Evolutionary conservation across 2,888 invertebrate species (phyloP), one percentile per base, ranked within the genome.

Genomic region (Epiblema foenella): DNA sequence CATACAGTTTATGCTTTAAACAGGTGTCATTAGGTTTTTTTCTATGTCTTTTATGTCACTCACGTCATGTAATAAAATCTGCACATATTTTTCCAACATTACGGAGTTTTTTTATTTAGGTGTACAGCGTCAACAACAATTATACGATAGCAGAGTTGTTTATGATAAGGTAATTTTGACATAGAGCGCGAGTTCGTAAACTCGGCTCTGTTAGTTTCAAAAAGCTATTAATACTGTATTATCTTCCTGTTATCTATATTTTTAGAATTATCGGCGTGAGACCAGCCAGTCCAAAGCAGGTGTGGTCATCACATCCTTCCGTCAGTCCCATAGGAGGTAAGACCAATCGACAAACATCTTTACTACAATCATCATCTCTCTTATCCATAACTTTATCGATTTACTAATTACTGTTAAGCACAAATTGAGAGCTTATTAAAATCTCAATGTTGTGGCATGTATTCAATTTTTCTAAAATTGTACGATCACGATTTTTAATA

Each of bases 251-350:
- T 3, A 24, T 64, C 24, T 24, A 49, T 18, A 20, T 68, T 80
- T 84, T 64, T 77, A 94, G 93, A 93, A 89, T 57, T 94, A 92
- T 72, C 91, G 94, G 8, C 89, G 94, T 0, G 94, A 94, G 77
- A 90, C 92, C 15, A 88, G 87, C 49, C 93, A 93, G 75, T 91
- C 93, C 76, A 97, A 97, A 87, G 97, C 97, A 1, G 98, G 98
- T 0, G 98, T 98, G 9, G 98, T 98, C 65, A 97, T 98, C 69
- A 98, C 98, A 1, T 98, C 98, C 2, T 98, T 97, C 80, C 93
- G 98, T 63, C 96, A 97, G 84, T 97, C 98, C 15, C 97, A 98
- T 81, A 91, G 98, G 86, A 96, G 98, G 97, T 98, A 90, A 84
- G 72, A 59, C 15, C n/a, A 33, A 65, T 52, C 20, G 59, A 20